Evolutionary conservation across 2,888 invertebrate genomes (phyloP).

Genomic region (Meiosimyza decipiens): DNA sequence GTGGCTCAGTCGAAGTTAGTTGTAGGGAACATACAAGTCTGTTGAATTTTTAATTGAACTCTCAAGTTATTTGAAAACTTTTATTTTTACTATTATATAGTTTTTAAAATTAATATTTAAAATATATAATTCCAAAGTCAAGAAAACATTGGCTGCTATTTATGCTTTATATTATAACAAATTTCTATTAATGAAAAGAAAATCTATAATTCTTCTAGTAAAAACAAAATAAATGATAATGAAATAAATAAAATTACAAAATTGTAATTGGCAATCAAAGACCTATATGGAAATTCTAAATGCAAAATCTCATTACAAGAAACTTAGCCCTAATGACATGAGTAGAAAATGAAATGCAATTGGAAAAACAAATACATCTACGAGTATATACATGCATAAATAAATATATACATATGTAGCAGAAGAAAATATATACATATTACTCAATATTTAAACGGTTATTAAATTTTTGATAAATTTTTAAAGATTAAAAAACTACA

Average conservation of each 20-base stretch:
- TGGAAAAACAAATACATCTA: not conserved
- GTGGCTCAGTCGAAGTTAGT: slow-evolving; percentile 47
- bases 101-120: not conserved
- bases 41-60: slow-evolving; percentile 24
- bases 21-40: slow-evolving; percentile 34
- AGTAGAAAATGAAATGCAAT: slow-evolving; percentile 13
- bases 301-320: not conserved
- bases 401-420: not conserved
- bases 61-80: slow-evolving; percentile 10
- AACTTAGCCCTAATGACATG: not conserved
- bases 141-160: not conserved
- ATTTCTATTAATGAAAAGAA: not conserved
- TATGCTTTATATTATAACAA: slow-evolving; percentile 1
- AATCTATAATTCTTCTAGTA: not conserved
- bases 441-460: slow-evolving; percentile 24
- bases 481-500: not conserved
- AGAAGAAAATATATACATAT: not conserved
- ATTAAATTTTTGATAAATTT: slow-evolving; percentile 21
- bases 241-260: not conserved
- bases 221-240: not conserved
- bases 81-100: slow-evolving; percentile 8
- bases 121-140: not conserved
- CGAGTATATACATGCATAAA: not conserved
- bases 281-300: slow-evolving; percentile 30
- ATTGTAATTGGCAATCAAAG: slow-evolving; percentile 24